phyloP scores from a whole-genome alignment of 2,797 vertebrate genomes.

The Emydoidea blandingii region DNA sequence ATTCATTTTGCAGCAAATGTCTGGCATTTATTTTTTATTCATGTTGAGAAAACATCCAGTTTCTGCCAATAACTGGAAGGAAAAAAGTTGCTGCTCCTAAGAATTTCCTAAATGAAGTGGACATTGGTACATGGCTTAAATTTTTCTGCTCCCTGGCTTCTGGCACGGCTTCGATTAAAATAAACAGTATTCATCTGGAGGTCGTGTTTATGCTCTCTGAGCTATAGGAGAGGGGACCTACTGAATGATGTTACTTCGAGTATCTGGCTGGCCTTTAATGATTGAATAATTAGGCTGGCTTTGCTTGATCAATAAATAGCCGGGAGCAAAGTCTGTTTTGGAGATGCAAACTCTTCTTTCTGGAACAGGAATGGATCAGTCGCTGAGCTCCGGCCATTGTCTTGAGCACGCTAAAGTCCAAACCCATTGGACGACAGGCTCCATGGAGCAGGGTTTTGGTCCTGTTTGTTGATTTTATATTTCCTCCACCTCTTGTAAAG shows the following conservation, averaged over 20 bases:
- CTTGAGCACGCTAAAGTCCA: neutral
- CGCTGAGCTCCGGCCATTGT: neutral
- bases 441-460: neutral
- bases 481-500: neutral
- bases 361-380: neutral
- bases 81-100: neutral
- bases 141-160: constrained; percentile 30
- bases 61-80: constrained; percentile 63
- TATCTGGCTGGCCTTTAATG: constrained; percentile 69
- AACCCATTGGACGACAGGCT: neutral
- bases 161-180: constrained; percentile 27
- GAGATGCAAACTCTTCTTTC: neutral
- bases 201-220: constrained; percentile 9
- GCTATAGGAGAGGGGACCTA: constrained; percentile 25
- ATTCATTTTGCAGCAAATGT: constrained; percentile 38
- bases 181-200: constrained; percentile 2
- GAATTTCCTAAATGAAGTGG: constrained; percentile 27
- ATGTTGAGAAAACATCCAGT: neutral
- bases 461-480: neutral
- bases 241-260: constrained; percentile 40
- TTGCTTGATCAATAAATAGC: constrained; percentile 45
- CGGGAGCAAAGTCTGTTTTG: neutral
- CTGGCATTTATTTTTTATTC: neutral
- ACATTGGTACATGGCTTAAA: constrained; percentile 36
- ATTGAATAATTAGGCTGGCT: constrained; percentile 36